These are phyloP conservation scores for Catharus ustulatus DNA, from an alignment of 2,797 vertebrate genomes.

Conservation along the genomic window DNA sequence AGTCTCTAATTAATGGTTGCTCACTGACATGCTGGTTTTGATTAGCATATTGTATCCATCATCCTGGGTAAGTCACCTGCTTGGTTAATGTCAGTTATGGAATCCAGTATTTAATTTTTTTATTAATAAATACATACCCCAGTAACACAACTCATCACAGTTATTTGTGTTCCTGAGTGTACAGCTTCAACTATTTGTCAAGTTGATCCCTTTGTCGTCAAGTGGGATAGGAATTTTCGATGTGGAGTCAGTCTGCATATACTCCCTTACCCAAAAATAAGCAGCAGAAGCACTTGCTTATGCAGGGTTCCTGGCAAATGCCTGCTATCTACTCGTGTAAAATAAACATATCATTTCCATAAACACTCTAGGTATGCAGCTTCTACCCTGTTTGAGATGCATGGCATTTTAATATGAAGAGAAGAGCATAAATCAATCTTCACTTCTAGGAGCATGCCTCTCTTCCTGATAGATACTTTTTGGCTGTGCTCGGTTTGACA, in stretches of 20 bases:
- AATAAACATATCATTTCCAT: constrained; percentile 10
- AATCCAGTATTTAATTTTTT: background rate
- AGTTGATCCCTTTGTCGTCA: constrained; percentile 4
- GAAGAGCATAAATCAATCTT: background rate
- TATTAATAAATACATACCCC: background rate
- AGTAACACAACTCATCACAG: background rate
- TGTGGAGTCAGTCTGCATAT: background rate
- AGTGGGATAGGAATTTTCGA: background rate
- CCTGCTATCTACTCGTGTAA: background rate
- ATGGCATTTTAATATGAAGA: background rate
- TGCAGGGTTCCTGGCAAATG: background rate
- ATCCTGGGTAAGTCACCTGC: background rate
- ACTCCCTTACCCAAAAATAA: constrained; percentile 13
- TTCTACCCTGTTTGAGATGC: background rate
- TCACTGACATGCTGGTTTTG: background rate
- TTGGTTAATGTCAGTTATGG: background rate
- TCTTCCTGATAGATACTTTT: background rate
- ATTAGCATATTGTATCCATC: background rate
- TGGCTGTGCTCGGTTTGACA: background rate
- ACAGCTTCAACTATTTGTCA: background rate
- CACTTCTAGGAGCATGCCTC: background rate
- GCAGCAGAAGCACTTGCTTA: background rate
- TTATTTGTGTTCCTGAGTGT: background rate
- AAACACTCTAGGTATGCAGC: background rate
- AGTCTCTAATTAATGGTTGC: background rate